phyloP scores from a whole-genome alignment of 2,797 vertebrate genomes.

The Coregonus ussuriensis region DNA sequence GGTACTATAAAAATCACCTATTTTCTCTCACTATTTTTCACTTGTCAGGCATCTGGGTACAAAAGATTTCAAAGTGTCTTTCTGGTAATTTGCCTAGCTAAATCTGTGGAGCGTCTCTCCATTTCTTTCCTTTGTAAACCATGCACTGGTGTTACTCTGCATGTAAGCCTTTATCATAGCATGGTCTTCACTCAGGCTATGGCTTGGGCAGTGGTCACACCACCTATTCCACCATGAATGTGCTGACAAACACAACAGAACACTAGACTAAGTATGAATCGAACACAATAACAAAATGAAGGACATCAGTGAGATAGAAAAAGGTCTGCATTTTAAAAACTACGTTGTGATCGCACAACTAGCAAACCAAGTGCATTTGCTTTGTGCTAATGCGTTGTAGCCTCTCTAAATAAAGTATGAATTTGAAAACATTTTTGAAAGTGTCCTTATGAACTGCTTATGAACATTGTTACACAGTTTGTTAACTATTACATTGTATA shows the following conservation, averaged over 20 bases:
- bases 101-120: conserved; percentile 17
- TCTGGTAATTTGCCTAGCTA: conserved; percentile 10
- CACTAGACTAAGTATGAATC: background rate
- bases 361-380: conserved; percentile 1
- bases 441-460: background rate
- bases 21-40: conserved; percentile 3
- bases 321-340: conserved; percentile 4
- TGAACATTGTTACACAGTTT: background rate
- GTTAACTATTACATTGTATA: background rate
- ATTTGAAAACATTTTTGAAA: background rate
- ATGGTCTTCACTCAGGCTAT: background rate
- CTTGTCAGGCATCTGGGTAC: conserved; percentile 13
- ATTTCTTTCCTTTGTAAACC: conserved; percentile 31
- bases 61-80: conserved; percentile 21
- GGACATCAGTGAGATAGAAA: conserved; percentile 20
- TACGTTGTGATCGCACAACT: conserved; percentile 7
- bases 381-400: conserved; percentile 11
- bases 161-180: background rate
- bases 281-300: conserved; percentile 18
- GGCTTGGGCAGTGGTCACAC: conserved; percentile 6
- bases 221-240: conserved; percentile 11
- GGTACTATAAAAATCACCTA: background rate
- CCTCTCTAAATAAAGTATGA: background rate
- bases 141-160: conserved; percentile 12
- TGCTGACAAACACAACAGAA: conserved; percentile 6